Percentiles rank a stretch among this genome's conserved stretches.
These are phyloP conservation scores for Heliconius congener DNA, from an alignment of 1,140 invertebrate species.

Conservation along the genomic window DNA sequence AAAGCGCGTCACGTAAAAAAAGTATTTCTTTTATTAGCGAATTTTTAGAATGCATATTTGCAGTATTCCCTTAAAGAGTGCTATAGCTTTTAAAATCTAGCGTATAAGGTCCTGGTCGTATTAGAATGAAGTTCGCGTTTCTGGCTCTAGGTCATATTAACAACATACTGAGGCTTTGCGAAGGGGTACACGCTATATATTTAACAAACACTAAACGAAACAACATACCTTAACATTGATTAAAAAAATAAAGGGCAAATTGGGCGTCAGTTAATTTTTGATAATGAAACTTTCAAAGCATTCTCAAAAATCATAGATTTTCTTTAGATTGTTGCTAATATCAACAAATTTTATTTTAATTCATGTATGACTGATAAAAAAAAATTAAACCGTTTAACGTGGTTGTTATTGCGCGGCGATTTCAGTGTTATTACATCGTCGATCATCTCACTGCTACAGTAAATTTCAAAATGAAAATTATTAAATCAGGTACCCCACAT, in stretches of 20 bases:
- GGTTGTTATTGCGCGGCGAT: slow-evolving; percentile 39
- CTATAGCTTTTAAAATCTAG: slow-evolving; percentile 18
- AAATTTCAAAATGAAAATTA: not conserved
- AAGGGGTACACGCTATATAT: slow-evolving; percentile 15
- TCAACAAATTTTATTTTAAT: not conserved
- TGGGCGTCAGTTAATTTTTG: not conserved
- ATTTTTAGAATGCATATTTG: slow-evolving; percentile 22
- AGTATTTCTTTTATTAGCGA: slow-evolving; percentile 1
- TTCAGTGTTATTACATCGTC: slow-evolving; percentile 30
- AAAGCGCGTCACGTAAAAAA: slow-evolving; percentile 14
- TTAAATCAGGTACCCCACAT: not conserved
- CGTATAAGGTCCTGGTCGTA: not conserved
- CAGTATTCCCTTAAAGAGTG: slow-evolving; percentile 8
- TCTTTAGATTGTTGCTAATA: not conserved
- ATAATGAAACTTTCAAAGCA: not conserved
- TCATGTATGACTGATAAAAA: not conserved
- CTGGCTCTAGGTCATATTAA: not conserved
- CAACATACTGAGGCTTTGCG: slow-evolving; percentile 18
- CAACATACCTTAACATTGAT: not conserved
- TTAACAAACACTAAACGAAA: slow-evolving; percentile 1
- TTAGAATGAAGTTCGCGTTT: not conserved
- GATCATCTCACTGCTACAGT: not conserved
- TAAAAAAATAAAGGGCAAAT: not conserved
- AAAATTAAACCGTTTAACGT: not conserved
- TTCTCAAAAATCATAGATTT: not conserved